These are phyloP conservation scores for Bibio marci DNA, from an alignment of 2,888 invertebrate genomes.

Conservation along the genomic window DNA sequence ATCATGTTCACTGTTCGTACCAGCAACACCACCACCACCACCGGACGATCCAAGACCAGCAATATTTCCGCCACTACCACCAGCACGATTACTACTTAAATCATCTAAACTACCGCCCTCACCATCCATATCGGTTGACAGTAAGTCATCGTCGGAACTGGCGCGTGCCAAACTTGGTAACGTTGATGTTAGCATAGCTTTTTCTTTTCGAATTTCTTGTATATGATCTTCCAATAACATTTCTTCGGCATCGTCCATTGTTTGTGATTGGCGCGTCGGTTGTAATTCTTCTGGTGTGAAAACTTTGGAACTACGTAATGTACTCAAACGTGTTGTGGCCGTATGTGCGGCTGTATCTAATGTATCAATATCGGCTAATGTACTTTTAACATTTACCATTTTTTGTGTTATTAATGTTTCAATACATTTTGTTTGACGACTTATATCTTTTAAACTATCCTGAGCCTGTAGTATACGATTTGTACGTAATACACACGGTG, in stretches of 20 bases:
- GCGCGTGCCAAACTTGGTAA: slow-evolving; percentile 66
- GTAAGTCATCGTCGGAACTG: slow-evolving; percentile 75
- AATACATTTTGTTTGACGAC: slow-evolving; percentile 75
- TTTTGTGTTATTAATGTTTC: slow-evolving; percentile 83
- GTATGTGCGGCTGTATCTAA: slow-evolving; percentile 74
- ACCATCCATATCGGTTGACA: slow-evolving; percentile 65
- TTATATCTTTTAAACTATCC: slow-evolving; percentile 79
- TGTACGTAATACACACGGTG: slow-evolving; percentile 81
- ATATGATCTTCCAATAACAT: slow-evolving; percentile 60
- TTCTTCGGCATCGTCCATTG: slow-evolving; percentile 33
- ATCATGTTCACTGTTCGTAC: slow-evolving; percentile 13
- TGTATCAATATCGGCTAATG: slow-evolving; percentile 77
- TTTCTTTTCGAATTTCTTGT: slow-evolving; percentile 66
- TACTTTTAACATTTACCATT: slow-evolving; percentile 63
- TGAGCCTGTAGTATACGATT: slow-evolving; percentile 78
- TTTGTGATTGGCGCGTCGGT: slow-evolving; percentile 6
- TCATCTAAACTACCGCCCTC: slow-evolving; percentile 48
- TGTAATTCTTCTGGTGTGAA: slow-evolving; percentile 32
- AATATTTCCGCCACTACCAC: too few species aligned
- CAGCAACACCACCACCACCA: slow-evolving; percentile 41
- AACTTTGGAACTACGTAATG: slow-evolving; percentile 56
- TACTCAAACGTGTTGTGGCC: slow-evolving; percentile 62
- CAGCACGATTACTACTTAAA: slow-evolving; percentile 13
- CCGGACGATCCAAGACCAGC: slow-evolving; percentile 17
- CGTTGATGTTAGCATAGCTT: slow-evolving; percentile 60